Base-by-base conservation (phyloP, 2,888 invertebrate genomes). In the Folsomia manolachei region DNA sequence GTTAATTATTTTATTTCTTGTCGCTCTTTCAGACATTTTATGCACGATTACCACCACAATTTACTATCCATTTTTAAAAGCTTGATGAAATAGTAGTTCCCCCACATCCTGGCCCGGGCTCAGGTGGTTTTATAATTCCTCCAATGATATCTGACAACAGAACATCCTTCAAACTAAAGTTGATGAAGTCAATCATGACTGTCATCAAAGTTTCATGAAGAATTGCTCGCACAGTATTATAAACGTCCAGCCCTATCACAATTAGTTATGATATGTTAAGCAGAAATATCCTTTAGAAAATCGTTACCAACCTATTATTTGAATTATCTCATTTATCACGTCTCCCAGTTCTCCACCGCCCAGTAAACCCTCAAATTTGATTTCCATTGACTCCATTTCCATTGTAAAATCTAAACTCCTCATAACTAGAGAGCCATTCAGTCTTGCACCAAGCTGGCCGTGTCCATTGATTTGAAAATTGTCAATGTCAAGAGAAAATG, bases 301-400 rank as follows among this genome's bases (percentile, higher is more conserved):
- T n/a, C n/a, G n/a, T n/a, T n/a, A n/a, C n/a, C 51, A 11, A 1
- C 67, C 73, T n/a, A 74, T 69, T 21, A 25, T 62, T 26, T 74
- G 71, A 18, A 71, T 18, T 0, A 74, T 19, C 11, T 56, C 24
- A 24, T 74, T 74, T 1, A 51, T 18, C 0, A 71, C 18, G n/a
- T 62, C 62, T 1, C 74, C 65, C 2, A 74, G 1, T 0, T 14
- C 4, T 0, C 70, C 70, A 1, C 74, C 74, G 2, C 74, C 74
- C 14, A 60, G 65, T 0, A 74, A 21, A 1, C 74, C 74, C 11
- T 74, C 68, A 25, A 74, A 72, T 7, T 24, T 23, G 14, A 63
- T 63, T 18, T 24, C 56, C 1, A 74, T 1, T 7, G 18, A 4
- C 1, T 7, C 19, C 63, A 74, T 51, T 11, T 63, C 60, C 0